phyloP scores from a whole-genome alignment of 2,113 vertebrate genomes.

The Glareola pratincola region DNA sequence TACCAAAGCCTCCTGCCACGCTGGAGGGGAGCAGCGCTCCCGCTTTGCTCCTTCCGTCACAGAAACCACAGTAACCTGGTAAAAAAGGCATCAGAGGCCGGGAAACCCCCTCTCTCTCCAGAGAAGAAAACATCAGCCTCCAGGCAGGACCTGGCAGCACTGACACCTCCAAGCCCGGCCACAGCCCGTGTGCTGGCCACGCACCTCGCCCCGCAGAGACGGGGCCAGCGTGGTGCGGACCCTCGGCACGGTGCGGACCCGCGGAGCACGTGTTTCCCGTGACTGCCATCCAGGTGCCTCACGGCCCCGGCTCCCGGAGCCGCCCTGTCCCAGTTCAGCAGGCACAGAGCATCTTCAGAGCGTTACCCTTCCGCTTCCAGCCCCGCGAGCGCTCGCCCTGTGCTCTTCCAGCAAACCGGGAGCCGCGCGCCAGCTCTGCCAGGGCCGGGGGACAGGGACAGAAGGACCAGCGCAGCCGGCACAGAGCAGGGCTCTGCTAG shows the following conservation, averaged over 20 bases:
- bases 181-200: accelerated
- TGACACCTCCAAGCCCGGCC: not conserved
- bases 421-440: not conserved
- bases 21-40: not conserved
- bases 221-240: not conserved
- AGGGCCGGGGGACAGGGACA: not conserved
- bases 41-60: not conserved
- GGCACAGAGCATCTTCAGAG: not conserved
- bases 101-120: not conserved
- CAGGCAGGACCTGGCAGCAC: not conserved
- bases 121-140: not conserved
- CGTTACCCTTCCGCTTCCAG: not conserved
- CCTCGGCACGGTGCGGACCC: not conserved
- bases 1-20: not conserved
- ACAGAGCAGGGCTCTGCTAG: no score
- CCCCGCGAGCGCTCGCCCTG: not conserved
- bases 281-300: not conserved
- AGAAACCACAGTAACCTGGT: not conserved
- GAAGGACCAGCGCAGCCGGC: not conserved
- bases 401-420: not conserved
- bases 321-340: not conserved
- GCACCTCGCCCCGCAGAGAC: not conserved
- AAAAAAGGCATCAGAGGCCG: not conserved
- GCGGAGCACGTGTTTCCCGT: not conserved
- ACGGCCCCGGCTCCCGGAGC: not conserved